A percentile compares a stretch with the other conserved stretches of the same genome.
Conservation (phyloP, 2,888 invertebrate species). For the Antheraea yamamai region DNA sequence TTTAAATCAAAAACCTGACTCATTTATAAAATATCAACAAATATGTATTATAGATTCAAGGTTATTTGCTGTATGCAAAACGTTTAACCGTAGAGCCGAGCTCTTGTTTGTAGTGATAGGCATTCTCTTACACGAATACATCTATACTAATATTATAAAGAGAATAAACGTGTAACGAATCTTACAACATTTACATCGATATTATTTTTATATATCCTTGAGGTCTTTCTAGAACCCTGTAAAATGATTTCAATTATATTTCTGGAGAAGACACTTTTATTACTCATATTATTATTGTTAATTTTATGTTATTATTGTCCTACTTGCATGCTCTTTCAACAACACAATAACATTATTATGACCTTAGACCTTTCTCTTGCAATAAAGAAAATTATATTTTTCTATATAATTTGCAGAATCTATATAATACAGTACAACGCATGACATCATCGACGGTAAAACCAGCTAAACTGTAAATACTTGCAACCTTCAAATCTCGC, state of each 20-base stretch:
- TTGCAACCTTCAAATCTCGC: constrained; percentile 5
- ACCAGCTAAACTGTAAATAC: not conserved
- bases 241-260: not conserved
- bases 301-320: not conserved
- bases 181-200: not conserved
- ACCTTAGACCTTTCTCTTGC: not conserved
- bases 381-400: not conserved
- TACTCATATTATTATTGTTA: not conserved
- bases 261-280: not conserved
- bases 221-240: not conserved
- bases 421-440: not conserved
- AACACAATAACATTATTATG: not conserved
- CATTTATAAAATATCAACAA: not conserved
- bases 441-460: constrained; percentile 10
- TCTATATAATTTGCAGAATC: not conserved
- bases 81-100: not conserved
- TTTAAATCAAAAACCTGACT: not conserved
- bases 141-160: no score
- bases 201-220: not conserved
- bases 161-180: not conserved
- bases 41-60: constrained; percentile 7
- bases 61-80: constrained; percentile 4
- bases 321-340: not conserved
- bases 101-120: not conserved
- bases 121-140: not conserved